Conservation (phyloP, 1,140 invertebrate species). For the Calephelis virginiensis region DNA sequence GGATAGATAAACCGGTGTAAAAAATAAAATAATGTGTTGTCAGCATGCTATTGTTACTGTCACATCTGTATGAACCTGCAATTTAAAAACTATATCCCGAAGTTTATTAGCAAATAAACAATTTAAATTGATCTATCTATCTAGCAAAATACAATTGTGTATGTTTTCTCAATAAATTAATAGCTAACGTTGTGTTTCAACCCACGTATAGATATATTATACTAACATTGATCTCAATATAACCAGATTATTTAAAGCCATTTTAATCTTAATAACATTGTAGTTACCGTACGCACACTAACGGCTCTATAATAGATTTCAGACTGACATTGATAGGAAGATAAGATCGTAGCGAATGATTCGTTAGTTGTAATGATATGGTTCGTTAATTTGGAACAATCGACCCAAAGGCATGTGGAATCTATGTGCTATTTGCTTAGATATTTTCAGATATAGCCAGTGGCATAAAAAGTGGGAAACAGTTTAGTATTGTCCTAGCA, state of each 20-base stretch:
- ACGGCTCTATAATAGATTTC: constrained; percentile 58
- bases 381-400: constrained; percentile 75
- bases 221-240: constrained; percentile 4
- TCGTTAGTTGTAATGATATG: constrained; percentile 74
- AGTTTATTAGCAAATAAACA: no score
- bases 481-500: background rate
- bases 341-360: constrained; percentile 61
- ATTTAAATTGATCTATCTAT: no score
- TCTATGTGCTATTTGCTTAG: constrained; percentile 44
- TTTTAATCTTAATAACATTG: constrained; percentile 16
- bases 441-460: constrained; percentile 44
- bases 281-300: constrained; percentile 29
- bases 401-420: constrained; percentile 49
- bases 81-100: no score
- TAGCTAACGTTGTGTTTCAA: no score
- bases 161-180: no score
- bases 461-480: constrained; percentile 33
- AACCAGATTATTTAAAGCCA: constrained; percentile 11
- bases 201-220: no score
- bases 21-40: no score
- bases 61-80: no score
- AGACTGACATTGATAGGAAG: constrained; percentile 59
- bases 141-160: no score
- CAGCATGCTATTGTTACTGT: no score
- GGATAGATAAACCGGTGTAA: background rate